phyloP scores from a whole-genome alignment of 2,797 vertebrate species.

The Xiphorhynchus erythropygius region DNA sequence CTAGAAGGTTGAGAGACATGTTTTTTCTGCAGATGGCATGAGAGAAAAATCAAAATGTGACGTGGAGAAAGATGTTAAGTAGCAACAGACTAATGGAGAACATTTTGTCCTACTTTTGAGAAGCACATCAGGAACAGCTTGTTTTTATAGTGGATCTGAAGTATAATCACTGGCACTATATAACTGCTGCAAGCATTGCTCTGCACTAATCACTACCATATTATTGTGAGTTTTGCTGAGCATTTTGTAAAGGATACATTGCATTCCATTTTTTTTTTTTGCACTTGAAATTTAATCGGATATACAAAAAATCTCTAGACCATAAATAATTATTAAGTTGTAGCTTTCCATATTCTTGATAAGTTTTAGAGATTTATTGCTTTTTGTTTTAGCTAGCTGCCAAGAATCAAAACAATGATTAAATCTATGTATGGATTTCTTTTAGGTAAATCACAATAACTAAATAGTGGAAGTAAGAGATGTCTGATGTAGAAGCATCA shows the following conservation, averaged over 20 bases:
- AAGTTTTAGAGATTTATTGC: not conserved
- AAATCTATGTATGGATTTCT: constrained; percentile 28
- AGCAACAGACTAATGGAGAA: constrained; percentile 64
- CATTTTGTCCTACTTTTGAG: constrained; percentile 63
- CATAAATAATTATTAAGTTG: constrained; percentile 2
- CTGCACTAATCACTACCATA: constrained; percentile 43
- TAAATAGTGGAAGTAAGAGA: not conserved
- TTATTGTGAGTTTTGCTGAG: constrained; percentile 30
- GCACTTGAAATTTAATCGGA: constrained; percentile 13
- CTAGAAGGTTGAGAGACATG: constrained; percentile 51
- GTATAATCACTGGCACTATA: constrained; percentile 54
- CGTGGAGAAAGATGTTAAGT: constrained; percentile 57
- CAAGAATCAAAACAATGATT: constrained; percentile 1
- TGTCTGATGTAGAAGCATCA: not conserved
- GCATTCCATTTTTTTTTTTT: not conserved
- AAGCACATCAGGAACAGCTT: constrained; percentile 66
- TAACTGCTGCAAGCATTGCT: constrained; percentile 27
- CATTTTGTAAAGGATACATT: not conserved
- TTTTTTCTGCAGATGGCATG: constrained; percentile 62
- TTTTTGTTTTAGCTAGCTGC: not conserved
- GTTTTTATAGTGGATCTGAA: constrained; percentile 51
- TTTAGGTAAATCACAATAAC: constrained; percentile 18
- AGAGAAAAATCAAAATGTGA: constrained; percentile 52
- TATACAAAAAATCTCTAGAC: constrained; percentile 1
- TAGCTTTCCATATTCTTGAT: constrained; percentile 15